A percentile compares a stretch with the other conserved stretches of the same genome.
Conservation (phyloP, 2,797 vertebrate genomes). For the Galago senegalensis region DNA sequence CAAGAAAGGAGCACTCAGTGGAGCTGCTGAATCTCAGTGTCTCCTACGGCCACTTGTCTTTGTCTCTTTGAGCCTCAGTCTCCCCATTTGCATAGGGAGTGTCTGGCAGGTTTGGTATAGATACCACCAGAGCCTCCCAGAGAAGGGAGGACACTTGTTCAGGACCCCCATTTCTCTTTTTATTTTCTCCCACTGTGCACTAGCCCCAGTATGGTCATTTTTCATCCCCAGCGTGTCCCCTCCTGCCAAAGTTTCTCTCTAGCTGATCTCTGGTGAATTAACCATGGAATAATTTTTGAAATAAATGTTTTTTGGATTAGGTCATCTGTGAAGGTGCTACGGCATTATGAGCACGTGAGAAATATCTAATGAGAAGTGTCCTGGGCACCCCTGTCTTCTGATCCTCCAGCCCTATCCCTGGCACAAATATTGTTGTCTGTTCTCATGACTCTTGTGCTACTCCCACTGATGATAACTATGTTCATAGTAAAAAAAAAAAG, state of each 20-base stretch:
- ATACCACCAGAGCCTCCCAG: neutral
- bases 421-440: neutral
- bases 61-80: neutral
- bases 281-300: neutral
- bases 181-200: accelerated
- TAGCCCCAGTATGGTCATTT: neutral
- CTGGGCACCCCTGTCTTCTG: neutral
- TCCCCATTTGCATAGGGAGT: neutral
- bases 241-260: neutral
- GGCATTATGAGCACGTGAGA: constrained; percentile 3
- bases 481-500: neutral
- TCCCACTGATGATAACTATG: neutral
- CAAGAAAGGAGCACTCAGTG: neutral
- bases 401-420: neutral
- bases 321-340: neutral
- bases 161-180: neutral
- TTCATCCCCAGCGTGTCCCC: neutral
- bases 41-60: neutral
- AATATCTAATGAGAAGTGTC: neutral
- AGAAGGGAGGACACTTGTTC: neutral
- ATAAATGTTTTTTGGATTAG: neutral
- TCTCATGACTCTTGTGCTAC: neutral
- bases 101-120: neutral
- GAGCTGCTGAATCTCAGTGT: neutral
- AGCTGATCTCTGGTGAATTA: neutral